Evolutionary conservation across 2,888 invertebrate genomes (phyloP).

Genomic region (Clunio marinus): DNA sequence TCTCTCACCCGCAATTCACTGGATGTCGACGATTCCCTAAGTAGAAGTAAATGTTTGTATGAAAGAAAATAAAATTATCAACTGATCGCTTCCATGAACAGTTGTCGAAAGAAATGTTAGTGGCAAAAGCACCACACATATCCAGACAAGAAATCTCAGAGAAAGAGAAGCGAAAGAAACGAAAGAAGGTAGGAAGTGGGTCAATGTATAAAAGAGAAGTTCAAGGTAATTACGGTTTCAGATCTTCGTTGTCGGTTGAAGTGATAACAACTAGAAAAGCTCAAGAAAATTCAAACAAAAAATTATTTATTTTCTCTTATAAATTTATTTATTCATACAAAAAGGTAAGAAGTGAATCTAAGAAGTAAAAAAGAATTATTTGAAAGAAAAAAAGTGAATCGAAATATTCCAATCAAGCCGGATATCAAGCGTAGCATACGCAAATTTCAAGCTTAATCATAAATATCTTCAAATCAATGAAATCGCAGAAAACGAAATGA

Average conservation of each 20-base stretch:
- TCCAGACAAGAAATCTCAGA: not conserved
- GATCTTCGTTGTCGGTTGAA: conserved; percentile 47
- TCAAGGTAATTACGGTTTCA: conserved; percentile 69
- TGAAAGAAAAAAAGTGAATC: conserved; percentile 4
- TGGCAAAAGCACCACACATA: not conserved
- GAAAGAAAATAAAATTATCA: too few species aligned
- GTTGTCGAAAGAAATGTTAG: not conserved
- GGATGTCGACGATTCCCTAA: too few species aligned
- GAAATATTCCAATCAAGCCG: not conserved
- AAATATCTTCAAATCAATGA: too few species aligned
- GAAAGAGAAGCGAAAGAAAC: conserved; percentile 1
- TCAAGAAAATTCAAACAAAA: not conserved
- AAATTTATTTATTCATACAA: not conserved
- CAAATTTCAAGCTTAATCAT: too few species aligned
- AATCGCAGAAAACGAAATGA: not conserved
- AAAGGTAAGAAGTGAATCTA: not conserved
- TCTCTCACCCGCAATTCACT: too few species aligned
- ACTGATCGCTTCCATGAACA: not conserved
- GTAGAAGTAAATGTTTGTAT: too few species aligned
- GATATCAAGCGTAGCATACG: not conserved
- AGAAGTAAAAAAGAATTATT: not conserved
- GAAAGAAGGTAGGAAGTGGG: conserved; percentile 55
- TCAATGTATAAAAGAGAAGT: conserved; percentile 78
- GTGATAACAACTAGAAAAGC: conserved; percentile 40
- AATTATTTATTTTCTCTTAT: not conserved